Evolutionary conservation across 2,888 invertebrate genomes (phyloP), one percentile per base, ranked within the genome.

Genomic region (Caenorhabditis auriculariae): DNA sequence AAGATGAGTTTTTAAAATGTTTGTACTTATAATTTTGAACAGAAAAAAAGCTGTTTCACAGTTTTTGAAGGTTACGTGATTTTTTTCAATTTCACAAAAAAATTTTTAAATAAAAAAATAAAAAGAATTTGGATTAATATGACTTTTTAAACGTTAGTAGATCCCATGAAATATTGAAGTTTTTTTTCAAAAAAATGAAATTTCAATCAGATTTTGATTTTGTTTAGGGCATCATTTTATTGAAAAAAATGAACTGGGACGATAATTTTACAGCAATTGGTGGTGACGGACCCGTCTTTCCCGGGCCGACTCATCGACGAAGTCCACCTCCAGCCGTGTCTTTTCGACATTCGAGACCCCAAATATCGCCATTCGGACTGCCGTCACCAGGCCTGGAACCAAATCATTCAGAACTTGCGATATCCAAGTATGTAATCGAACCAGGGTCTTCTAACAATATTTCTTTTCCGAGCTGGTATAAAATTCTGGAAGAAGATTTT

Each of bases 301-400:
- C 65, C 69, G 0, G 43, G 38, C 9, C 42, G 50, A 15, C 56
- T 72, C 6, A 70, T 72, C 23, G 58, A 55, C 12, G 64, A 74
- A 54, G 74, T 74, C 35, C 60, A 45, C 7, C 27, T 39, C 17
- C 71, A 75, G 27, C 66, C 75, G 12, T 75, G 75, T 55, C 60
- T 75, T 4, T 75, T 69, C 44, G 75, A 75, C 44, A 64, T 69
- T 28, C 61, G 73, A 3, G 72, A 75, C 51, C 57, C 75, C n/a
- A 73, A 73, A 41, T 75, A 75, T 45, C 66, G 75, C 17, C 75
- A 73, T 46, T 52, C 62, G 1, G 72, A 73, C 19, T 73, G 69
- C 42, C 54, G 75, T 6, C 68, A 60, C 27, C 55, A 60, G 47
- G 76, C 75, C 5, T 77, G 77, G 77, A 41, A 51, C 2, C 53